A percentile compares a stretch with the other conserved stretches of the same genome.
phyloP scores from a whole-genome alignment of 2,888 invertebrate species.

The Priocnemis perturbator region DNA sequence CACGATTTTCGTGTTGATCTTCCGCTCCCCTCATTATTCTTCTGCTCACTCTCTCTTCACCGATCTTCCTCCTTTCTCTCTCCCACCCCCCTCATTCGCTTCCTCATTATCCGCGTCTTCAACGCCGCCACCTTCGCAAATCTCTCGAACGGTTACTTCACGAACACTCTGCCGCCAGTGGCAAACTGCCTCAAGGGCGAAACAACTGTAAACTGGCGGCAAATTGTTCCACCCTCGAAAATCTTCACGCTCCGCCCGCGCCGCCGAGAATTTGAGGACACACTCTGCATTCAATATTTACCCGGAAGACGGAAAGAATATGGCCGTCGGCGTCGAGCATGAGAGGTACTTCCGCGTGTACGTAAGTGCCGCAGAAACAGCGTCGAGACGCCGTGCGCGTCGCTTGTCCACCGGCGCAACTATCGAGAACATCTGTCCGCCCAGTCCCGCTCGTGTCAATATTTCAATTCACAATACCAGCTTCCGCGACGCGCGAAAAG shows the following conservation, averaged over 20 bases:
- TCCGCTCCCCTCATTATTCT: background rate
- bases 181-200: background rate
- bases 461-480: no score
- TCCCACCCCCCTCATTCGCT: conserved; percentile 5
- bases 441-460: no score
- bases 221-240: conserved; percentile 9
- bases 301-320: conserved; percentile 12
- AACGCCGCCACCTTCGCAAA: conserved; percentile 3
- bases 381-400: background rate
- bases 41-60: background rate
- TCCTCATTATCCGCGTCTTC: conserved; percentile 2
- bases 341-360: no score
- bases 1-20: no score
- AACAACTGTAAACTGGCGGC: conserved; percentile 3
- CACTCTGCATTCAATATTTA: no score
- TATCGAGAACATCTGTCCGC: background rate
- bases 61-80: background rate
- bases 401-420: no score
- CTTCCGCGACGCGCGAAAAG: no score
- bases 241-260: background rate
- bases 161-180: background rate
- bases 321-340: background rate
- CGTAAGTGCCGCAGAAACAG: no score
- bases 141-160: conserved; percentile 2
- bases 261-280: background rate